Percentiles rank a stretch among this genome's conserved stretches.
phyloP scores from a whole-genome alignment of 2,113 vertebrate genomes.

The Nestor notabilis region DNA sequence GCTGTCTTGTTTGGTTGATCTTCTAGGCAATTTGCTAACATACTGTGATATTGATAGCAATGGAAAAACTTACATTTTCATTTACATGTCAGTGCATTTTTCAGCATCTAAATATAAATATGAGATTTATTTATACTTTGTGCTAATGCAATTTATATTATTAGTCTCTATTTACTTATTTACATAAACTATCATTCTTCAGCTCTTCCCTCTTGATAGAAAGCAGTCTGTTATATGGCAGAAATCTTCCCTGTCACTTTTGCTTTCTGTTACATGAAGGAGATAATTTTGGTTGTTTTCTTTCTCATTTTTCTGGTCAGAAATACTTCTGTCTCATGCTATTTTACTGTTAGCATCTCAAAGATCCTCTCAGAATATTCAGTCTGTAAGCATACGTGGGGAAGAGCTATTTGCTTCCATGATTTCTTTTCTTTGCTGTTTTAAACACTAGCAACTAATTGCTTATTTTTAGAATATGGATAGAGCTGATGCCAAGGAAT shows the following conservation, averaged over 20 bases:
- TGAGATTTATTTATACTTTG: neutral
- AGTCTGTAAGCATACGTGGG: neutral
- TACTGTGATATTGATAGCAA: neutral
- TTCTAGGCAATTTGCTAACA: neutral
- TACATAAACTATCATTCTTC: neutral
- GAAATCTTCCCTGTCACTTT: neutral
- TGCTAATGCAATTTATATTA: neutral
- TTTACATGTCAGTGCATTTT: neutral
- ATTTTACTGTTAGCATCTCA: neutral
- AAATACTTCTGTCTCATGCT: neutral
- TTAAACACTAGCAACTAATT: neutral
- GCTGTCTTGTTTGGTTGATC: neutral
- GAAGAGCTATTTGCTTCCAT: neutral
- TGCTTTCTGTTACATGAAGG: neutral
- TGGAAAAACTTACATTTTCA: neutral
- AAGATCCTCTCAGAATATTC: neutral
- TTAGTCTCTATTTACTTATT: neutral
- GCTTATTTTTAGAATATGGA: conserved; percentile 24
- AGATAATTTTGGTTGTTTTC: neutral
- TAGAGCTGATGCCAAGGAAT: neutral
- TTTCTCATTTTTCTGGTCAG: neutral
- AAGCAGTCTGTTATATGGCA: neutral
- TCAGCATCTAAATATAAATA: neutral
- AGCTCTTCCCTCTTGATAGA: neutral
- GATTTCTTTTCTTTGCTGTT: neutral